Conservation (phyloP, 2,113 vertebrate genomes). For the Hydropotes inermis region DNA sequence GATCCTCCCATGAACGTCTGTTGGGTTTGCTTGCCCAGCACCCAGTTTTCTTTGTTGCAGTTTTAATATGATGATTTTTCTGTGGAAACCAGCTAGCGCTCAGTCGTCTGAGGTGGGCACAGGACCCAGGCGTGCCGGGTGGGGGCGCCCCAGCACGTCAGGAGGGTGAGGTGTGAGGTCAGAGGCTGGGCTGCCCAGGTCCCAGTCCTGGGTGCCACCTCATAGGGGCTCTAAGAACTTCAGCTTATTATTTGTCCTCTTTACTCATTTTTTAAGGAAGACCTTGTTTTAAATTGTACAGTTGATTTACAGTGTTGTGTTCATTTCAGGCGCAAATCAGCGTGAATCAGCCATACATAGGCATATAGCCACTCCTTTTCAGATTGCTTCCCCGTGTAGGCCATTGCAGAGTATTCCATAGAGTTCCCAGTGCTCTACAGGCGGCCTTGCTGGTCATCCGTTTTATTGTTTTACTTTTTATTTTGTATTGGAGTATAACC, state of each 20-base stretch:
- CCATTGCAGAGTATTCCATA: not conserved
- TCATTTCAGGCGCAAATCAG: not conserved
- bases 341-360: not conserved
- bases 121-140: not conserved
- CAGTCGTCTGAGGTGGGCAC: not conserved
- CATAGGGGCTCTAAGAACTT: no score
- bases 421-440: not conserved
- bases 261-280: not conserved
- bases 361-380: not conserved
- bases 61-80: not conserved
- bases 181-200: not conserved
- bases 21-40: not conserved
- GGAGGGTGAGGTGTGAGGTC: not conserved
- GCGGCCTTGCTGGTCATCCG: not conserved
- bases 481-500: not conserved
- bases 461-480: not conserved
- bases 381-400: not conserved
- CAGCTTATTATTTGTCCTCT: not conserved
- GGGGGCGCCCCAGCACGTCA: not conserved
- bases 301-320: not conserved
- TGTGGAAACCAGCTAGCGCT: not conserved
- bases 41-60: not conserved
- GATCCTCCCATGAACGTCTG: not conserved
- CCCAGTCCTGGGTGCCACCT: not conserved
- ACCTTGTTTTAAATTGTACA: not conserved